A percentile compares a stretch with the other conserved stretches of the same genome.
Conservation (phyloP, 2,888 invertebrate species). For the Pimpla rufipes region DNA sequence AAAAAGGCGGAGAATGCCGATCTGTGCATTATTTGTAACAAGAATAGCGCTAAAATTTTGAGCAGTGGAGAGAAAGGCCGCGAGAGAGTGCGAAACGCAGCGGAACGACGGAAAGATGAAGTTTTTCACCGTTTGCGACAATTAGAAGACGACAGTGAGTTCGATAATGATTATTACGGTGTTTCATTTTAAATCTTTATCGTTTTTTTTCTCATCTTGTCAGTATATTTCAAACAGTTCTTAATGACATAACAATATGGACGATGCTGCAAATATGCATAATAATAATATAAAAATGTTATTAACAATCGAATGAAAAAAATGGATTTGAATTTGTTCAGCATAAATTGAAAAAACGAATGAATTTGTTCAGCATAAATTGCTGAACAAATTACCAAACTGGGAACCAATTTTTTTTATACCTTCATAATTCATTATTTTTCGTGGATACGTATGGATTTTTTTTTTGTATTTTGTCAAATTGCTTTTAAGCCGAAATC, state of each 20-base stretch:
- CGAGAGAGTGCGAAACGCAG: conserved; percentile 49
- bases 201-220: not conserved
- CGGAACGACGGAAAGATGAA: conserved; percentile 3
- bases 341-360: too few relatives aligned
- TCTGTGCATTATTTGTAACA: conserved; percentile 47
- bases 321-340: too few relatives aligned
- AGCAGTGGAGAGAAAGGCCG: conserved; percentile 29
- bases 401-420: too few relatives aligned
- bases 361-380: too few relatives aligned
- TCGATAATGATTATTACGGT: not conserved
- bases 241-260: not conserved
- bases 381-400: too few relatives aligned
- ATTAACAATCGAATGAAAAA: too few relatives aligned
- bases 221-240: too few relatives aligned
- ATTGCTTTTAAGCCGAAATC: too few relatives aligned
- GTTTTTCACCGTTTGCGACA: not conserved
- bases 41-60: not conserved
- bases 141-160: not conserved
- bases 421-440: too few relatives aligned
- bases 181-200: not conserved
- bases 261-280: not conserved
- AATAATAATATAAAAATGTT: too few relatives aligned
- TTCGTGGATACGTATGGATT: too few relatives aligned
- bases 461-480: too few relatives aligned
- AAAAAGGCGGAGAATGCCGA: not conserved